Conservation (phyloP, 1,140 invertebrate species). For the Monochamus saltuarius region DNA sequence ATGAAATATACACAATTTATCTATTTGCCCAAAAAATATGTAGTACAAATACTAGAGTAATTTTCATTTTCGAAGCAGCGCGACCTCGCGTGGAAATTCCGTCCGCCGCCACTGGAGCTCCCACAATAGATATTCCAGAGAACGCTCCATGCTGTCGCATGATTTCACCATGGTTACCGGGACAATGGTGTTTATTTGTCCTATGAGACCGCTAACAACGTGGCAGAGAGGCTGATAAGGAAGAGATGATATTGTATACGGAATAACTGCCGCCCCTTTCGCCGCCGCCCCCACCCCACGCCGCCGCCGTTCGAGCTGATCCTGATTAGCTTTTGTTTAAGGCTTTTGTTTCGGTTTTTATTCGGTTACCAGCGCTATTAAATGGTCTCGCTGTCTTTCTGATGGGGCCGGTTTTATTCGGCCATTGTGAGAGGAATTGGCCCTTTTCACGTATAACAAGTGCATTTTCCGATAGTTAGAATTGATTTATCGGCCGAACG, state of each 20-base stretch:
- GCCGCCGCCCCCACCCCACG: slow-evolving; percentile 22
- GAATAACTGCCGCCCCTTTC: slow-evolving; percentile 39
- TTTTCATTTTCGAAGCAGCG: no score
- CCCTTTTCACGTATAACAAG: slow-evolving; percentile 24
- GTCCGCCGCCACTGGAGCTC: background rate
- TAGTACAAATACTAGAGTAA: no score
- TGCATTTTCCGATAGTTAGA: slow-evolving; percentile 23
- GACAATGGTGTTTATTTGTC: slow-evolving; percentile 55
- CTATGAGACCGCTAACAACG: slow-evolving; percentile 53
- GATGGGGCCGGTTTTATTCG: slow-evolving; percentile 17
- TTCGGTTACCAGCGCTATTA: slow-evolving; percentile 27
- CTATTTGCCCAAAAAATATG: no score
- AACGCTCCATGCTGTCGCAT: slow-evolving; percentile 48
- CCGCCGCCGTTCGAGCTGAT: slow-evolving; percentile 9
- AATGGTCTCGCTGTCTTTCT: slow-evolving; percentile 31
- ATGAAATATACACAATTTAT: no score
- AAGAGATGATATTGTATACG: slow-evolving; percentile 50
- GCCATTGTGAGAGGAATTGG: slow-evolving; percentile 19
- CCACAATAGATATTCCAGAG: slow-evolving; percentile 20
- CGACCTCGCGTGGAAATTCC: background rate
- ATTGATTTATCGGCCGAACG: slow-evolving; percentile 20
- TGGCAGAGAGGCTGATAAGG: slow-evolving; percentile 50
- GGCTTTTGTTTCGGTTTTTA: slow-evolving; percentile 35
- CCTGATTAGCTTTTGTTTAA: slow-evolving; percentile 31
- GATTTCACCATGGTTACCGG: slow-evolving; percentile 54